These are phyloP conservation scores for Lepidocyrtinus sp. DNA, from an alignment of 2,888 invertebrate species.

Conservation along the genomic window DNA sequence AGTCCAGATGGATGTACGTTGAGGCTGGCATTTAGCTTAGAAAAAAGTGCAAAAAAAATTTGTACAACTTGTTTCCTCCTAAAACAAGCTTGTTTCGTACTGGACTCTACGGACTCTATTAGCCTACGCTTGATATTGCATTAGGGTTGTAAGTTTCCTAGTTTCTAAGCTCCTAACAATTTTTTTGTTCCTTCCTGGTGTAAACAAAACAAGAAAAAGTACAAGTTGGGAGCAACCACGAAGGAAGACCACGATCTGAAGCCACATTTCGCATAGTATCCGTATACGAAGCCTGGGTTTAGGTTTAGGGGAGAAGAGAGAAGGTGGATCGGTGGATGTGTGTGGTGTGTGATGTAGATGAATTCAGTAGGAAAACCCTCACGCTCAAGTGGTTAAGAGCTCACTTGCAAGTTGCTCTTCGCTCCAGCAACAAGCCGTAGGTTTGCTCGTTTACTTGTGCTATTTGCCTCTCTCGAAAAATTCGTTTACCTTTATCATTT, in stretches of 20 bases:
- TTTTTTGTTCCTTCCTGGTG: no score
- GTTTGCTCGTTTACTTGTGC: neutral
- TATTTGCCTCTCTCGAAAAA: neutral
- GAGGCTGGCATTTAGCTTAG: no score
- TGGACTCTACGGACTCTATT: no score
- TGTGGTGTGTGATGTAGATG: neutral
- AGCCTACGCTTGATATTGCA: no score
- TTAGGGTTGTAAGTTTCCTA: no score
- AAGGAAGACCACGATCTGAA: neutral
- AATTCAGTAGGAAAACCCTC: slow-evolving; percentile 24
- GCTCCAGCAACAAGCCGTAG: slow-evolving; percentile 39
- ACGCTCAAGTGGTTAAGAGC: slow-evolving; percentile 53
- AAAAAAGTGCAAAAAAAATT: no score
- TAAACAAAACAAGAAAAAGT: neutral
- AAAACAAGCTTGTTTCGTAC: no score
- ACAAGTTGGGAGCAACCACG: neutral
- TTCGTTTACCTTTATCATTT: neutral
- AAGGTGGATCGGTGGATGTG: neutral
- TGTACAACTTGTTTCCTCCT: no score
- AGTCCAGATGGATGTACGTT: no score
- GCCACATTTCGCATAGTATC: neutral
- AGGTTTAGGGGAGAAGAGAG: neutral
- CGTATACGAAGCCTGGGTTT: neutral
- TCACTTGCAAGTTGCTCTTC: slow-evolving; percentile 57
- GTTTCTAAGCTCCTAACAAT: no score